Percentiles rank a stretch among this genome's conserved stretches.
Conservation (phyloP, 2,888 invertebrate species). For the Eustalomyia histrio region DNA sequence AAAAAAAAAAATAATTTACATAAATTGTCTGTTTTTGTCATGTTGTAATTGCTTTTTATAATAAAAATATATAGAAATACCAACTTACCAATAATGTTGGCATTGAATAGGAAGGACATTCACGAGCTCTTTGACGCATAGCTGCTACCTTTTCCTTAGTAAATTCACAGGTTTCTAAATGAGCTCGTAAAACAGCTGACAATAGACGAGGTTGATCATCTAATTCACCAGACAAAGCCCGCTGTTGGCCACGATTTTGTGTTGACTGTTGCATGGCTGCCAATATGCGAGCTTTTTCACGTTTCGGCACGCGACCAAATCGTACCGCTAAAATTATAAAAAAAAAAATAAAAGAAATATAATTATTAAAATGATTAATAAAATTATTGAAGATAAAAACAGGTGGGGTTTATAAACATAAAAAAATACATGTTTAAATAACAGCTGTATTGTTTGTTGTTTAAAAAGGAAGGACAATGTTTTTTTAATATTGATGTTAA, state of each 20-base stretch:
- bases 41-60: not conserved
- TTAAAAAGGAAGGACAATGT: slow-evolving; percentile 11
- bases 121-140: slow-evolving; percentile 90
- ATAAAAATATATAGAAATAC: slow-evolving; percentile 68
- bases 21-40: not conserved
- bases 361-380: slow-evolving; percentile 12
- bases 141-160: slow-evolving; percentile 95
- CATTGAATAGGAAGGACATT: slow-evolving; percentile 93
- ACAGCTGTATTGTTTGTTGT: slow-evolving; percentile 29
- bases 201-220: slow-evolving; percentile 95
- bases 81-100: slow-evolving; percentile 93
- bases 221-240: slow-evolving; percentile 93
- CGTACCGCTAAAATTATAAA: slow-evolving; percentile 90
- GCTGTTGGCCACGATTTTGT: slow-evolving; percentile 93
- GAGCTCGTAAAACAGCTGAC: slow-evolving; percentile 93
- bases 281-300: slow-evolving; percentile 98
- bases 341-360: slow-evolving; percentile 55
- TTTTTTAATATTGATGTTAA: slow-evolving; percentile 41
- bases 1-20: too few species aligned
- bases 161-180: slow-evolving; percentile 97
- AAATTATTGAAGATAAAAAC: slow-evolving; percentile 25
- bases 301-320: slow-evolving; percentile 99
- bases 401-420: slow-evolving; percentile 33
- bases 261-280: slow-evolving; percentile 99
- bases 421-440: slow-evolving; percentile 13